Evolutionary conservation across 1,140 invertebrate genomes (phyloP), one percentile per base, ranked within the genome.

Genomic region (Magallana ariakensis): DNA sequence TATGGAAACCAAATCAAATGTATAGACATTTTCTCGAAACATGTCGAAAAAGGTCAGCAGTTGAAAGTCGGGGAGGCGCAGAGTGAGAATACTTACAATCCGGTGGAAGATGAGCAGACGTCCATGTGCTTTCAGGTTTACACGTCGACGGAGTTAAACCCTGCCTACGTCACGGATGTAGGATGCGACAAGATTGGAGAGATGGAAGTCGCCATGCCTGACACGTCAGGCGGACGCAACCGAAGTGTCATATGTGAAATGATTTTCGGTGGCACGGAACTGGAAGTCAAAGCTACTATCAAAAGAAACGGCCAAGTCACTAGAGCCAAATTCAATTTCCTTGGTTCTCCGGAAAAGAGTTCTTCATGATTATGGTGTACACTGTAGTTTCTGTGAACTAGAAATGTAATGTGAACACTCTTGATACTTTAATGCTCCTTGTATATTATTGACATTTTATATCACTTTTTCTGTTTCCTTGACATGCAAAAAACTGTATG

Each of bases 261-360:
- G 84, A 87, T 85, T 19, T 90, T 91, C 66, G 90, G 89, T 13
- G 88, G 87, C 9, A 90, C 89, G 16, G 89, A 91, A 60, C 46
- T 91, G 22, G 82, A 88, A 55, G 85, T 91, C 8, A 85, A 81
- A 56, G 90, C 89, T 16, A 84, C 75, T 6, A 87, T 87, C 66
- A 60, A 84, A 56, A 62, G 57, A 56, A 89, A 85, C 1, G 75
- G 75, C 0, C 46, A 82, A 85, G 54, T 33, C 55, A 87, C 85
- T 11, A 54, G 16, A 16, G 85, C 85, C 19, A 89, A 89, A 83
- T 62, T 89, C 19, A 84, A 89, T 62, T 89, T 89, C 58, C 88
- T 89, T 58, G 46, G n/a, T 53, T 82, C 33, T 46, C 33, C 33
- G 33, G 33, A 5, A 46, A 46, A 46, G 33, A 62, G 33, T 46